These are phyloP conservation scores for Conus canariensis DNA, from an alignment of 2,888 invertebrate genomes.

Conservation along the genomic window DNA sequence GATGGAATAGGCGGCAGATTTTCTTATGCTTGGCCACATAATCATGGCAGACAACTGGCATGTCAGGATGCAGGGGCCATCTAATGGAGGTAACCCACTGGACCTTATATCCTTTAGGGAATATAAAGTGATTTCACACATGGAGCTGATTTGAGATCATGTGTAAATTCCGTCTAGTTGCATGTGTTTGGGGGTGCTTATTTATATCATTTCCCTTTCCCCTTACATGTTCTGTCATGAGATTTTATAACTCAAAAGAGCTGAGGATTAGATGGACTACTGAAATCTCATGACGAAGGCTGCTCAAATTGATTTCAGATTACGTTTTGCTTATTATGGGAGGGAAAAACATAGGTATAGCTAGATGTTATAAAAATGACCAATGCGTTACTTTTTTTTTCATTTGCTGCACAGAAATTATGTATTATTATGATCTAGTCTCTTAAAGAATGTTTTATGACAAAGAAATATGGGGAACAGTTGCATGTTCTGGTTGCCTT, in stretches of 20 bases:
- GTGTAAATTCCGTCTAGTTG: not conserved
- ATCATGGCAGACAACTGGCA: too few species aligned
- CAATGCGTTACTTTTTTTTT: not conserved
- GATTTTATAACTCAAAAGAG: too few species aligned
- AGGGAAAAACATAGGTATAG: too few species aligned
- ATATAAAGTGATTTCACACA: not conserved
- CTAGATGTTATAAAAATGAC: too few species aligned
- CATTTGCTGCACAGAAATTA: not conserved
- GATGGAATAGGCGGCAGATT: too few species aligned
- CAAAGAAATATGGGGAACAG: conserved; percentile 4
- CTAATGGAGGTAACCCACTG: not conserved
- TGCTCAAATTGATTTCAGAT: not conserved
- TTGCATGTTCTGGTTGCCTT: not conserved
- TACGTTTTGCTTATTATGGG: not conserved
- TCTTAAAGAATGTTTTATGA: conserved; percentile 5
- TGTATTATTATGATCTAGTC: conserved; percentile 23
- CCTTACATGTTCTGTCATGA: too few species aligned
- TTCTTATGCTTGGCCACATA: too few species aligned
- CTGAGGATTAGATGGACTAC: not conserved
- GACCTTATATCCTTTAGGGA: too few species aligned
- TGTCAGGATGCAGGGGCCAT: not conserved
- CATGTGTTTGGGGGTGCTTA: too few species aligned
- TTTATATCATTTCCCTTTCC: too few species aligned
- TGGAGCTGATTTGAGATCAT: not conserved
- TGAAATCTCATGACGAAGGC: not conserved